phyloP scores from a whole-genome alignment of 2,888 invertebrate species.

The Hirtodrosophila histrioides region DNA sequence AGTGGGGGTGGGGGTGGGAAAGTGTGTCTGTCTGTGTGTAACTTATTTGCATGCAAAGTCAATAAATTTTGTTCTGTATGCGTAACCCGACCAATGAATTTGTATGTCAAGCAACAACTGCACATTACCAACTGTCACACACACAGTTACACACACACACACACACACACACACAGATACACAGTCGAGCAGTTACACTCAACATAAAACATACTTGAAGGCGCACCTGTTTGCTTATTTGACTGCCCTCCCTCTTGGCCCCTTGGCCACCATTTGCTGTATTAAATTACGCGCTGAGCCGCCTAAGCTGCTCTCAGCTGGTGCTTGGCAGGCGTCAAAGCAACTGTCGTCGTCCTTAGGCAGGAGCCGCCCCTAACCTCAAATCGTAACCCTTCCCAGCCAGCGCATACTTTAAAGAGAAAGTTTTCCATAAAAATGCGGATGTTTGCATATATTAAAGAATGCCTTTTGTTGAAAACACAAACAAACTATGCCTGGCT shows the following conservation, averaged over 20 bases:
- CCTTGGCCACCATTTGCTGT: conserved; percentile 27
- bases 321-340: conserved; percentile 18
- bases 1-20: conserved; percentile 2
- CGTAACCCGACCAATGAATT: conserved; percentile 61
- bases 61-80: conserved; percentile 60
- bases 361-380: conserved; percentile 8
- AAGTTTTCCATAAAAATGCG: conserved; percentile 12
- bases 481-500: conserved; percentile 9
- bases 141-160: conserved; percentile 36
- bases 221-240: conserved; percentile 65
- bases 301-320: conserved; percentile 64
- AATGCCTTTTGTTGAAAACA: conserved; percentile 12
- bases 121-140: conserved; percentile 55
- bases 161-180: conserved; percentile 4
- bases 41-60: conserved; percentile 75
- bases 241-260: conserved; percentile 3
- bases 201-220: conserved; percentile 63
- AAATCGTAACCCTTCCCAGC: conserved; percentile 6
- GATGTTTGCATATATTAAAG: conserved; percentile 40
- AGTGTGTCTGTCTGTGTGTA: conserved; percentile 11
- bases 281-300: conserved; percentile 72
- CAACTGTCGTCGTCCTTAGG: conserved; percentile 4
- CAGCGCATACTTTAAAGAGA: conserved; percentile 22
- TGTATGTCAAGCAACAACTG: conserved; percentile 58
- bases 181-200: conserved; percentile 36